Conservation (phyloP, 2,888 invertebrate genomes). For the Lithophane semibrunnea region DNA sequence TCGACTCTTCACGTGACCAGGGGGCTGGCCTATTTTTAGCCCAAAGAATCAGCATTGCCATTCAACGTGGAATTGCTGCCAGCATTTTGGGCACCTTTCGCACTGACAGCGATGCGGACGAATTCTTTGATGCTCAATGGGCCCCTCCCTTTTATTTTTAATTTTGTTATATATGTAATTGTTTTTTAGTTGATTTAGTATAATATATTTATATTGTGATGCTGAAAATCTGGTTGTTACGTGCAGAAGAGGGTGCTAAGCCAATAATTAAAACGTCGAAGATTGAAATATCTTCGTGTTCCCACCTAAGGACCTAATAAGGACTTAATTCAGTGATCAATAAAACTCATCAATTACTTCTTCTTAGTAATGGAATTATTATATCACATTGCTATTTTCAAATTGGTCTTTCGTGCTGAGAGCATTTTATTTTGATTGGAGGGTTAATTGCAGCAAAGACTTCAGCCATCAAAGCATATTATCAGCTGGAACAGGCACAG, state of each 20-base stretch:
- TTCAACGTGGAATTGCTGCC: no score
- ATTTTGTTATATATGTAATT: no score
- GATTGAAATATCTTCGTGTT: constrained; percentile 10
- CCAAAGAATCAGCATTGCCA: no score
- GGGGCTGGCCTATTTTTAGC: no score
- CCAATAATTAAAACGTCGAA: not conserved
- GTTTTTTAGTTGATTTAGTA: no score
- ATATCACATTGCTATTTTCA: not conserved
- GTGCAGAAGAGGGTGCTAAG: not conserved
- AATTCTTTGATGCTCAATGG: no score
- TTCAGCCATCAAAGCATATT: not conserved
- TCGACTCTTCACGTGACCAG: no score
- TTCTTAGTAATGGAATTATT: not conserved
- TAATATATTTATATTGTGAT: no score
- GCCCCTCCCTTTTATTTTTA: no score
- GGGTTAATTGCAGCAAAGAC: not conserved
- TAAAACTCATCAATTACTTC: not conserved
- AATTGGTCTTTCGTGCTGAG: constrained; percentile 15
- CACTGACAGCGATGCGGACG: no score
- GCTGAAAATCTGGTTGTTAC: not conserved
- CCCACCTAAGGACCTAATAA: not conserved
- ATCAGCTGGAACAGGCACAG: not conserved
- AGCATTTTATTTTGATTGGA: not conserved
- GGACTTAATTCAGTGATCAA: not conserved
- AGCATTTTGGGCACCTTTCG: no score